Evolutionary conservation across 2,113 vertebrate species (phyloP).

Genomic region (Bubo blakistoni): DNA sequence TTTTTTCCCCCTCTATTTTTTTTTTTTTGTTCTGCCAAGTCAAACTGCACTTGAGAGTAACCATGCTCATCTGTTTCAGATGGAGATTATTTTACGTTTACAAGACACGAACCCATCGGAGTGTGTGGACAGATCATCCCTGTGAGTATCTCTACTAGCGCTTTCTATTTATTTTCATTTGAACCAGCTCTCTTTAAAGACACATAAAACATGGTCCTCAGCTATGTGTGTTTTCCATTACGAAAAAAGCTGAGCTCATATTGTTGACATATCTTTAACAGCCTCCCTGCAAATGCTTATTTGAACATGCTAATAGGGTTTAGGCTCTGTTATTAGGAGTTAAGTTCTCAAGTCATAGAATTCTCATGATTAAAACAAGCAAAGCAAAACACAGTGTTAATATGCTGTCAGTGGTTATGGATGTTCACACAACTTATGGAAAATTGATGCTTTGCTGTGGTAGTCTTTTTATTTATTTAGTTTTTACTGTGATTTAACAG

Average conservation of each 20-base stretch:
- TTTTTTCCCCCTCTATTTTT: background rate
- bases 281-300: slow-evolving; percentile 82
- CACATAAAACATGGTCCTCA: slow-evolving; percentile 68
- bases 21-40: slow-evolving; percentile 43
- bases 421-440: slow-evolving; percentile 66
- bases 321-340: slow-evolving; percentile 72
- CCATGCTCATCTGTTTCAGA: slow-evolving; percentile 81
- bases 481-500: slow-evolving; percentile 70
- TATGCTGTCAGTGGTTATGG: slow-evolving; percentile 66
- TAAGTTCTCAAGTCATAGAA: slow-evolving; percentile 71
- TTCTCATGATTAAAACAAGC: slow-evolving; percentile 76
- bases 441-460: slow-evolving; percentile 70
- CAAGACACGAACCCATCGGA: slow-evolving; percentile 95
- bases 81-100: slow-evolving; percentile 98
- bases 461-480: slow-evolving; percentile 73
- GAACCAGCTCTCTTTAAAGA: slow-evolving; percentile 69
- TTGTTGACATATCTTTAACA: slow-evolving; percentile 80
- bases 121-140: slow-evolving; percentile 99
- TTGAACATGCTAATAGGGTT: slow-evolving; percentile 79
- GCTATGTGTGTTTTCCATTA: slow-evolving; percentile 76
- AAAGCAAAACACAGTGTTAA: slow-evolving; percentile 71
- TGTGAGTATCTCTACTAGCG: slow-evolving; percentile 81
- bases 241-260: slow-evolving; percentile 65
- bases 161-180: slow-evolving; percentile 76
- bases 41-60: slow-evolving; percentile 62